Percentiles rank a stretch among this genome's conserved stretches.
Conservation (phyloP, 2,113 vertebrate genomes). For the Poeciliopsis occidentalis region DNA sequence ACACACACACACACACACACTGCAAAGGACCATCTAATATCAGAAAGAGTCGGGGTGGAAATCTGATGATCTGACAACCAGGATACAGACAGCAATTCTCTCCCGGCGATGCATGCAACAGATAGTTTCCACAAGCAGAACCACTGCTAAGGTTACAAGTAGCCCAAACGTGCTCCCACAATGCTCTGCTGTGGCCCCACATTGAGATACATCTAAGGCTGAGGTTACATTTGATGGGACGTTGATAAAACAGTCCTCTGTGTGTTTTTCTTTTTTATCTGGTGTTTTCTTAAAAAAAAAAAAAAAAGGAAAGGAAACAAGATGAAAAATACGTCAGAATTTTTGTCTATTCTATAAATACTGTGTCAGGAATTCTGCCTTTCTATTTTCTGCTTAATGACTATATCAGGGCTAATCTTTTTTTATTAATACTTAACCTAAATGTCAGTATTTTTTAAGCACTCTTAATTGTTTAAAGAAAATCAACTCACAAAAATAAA, state of each 20-base stretch:
- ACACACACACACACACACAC: slow-evolving; percentile 26
- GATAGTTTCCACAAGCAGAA: slow-evolving; percentile 76
- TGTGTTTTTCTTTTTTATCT: slow-evolving; percentile 37
- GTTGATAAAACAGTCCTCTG: slow-evolving; percentile 62
- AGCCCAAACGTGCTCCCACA: slow-evolving; percentile 14
- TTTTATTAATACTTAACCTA: slow-evolving; percentile 68
- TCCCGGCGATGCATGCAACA: slow-evolving; percentile 67
- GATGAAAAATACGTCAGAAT: not conserved
- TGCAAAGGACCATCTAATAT: slow-evolving; percentile 73
- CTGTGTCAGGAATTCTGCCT: slow-evolving; percentile 48
- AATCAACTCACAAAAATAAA: slow-evolving; percentile 48
- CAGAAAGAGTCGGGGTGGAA: slow-evolving; percentile 65
- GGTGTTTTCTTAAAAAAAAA: slow-evolving; percentile 33
- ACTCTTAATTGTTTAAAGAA: slow-evolving; percentile 60
- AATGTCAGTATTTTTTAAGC: slow-evolving; percentile 60
- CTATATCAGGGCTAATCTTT: slow-evolving; percentile 52
- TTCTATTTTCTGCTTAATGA: slow-evolving; percentile 45
- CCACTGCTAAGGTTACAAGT: slow-evolving; percentile 63
- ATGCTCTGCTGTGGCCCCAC: slow-evolving; percentile 31
- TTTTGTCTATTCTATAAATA: slow-evolving; percentile 43
- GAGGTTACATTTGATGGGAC: slow-evolving; percentile 63
- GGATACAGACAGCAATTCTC: slow-evolving; percentile 76
- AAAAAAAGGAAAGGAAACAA: slow-evolving; percentile 60
- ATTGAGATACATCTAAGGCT: slow-evolving; percentile 74
- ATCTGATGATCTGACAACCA: slow-evolving; percentile 75